Conservation (phyloP, 2,888 invertebrate species). For the Parelbella ahira region DNA sequence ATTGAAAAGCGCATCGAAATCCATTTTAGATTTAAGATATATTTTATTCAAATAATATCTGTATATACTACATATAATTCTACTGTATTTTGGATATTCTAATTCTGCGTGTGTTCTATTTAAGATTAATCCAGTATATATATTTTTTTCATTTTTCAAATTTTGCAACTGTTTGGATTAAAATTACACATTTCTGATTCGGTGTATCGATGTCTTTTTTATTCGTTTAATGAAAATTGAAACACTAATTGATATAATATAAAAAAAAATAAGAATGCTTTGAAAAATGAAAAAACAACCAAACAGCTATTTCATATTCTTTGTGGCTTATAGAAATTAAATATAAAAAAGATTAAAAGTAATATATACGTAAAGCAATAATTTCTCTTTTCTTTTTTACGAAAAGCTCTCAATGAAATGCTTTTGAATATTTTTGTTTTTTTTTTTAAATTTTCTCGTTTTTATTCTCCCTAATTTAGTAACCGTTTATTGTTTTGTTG, state of each 20-base stretch:
- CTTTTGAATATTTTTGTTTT: conserved; percentile 54
- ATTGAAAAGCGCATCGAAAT: too few relatives aligned
- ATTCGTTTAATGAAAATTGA: too few relatives aligned
- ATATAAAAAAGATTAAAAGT: conserved; percentile 33
- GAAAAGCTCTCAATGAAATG: conserved; percentile 64
- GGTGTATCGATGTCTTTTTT: too few relatives aligned
- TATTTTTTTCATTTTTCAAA: conserved; percentile 5
- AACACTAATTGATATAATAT: too few relatives aligned
- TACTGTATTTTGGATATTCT: conserved; percentile 21
- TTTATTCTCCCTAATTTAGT: conserved; percentile 19
- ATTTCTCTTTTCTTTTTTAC: conserved; percentile 47
- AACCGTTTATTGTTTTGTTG: conserved; percentile 35
- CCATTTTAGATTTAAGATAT: conserved; percentile 30
- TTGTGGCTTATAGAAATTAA: conserved; percentile 52
- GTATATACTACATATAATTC: conserved; percentile 16
- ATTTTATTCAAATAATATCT: conserved; percentile 30
- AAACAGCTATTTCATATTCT: conserved; percentile 27
- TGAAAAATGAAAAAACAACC: conserved; percentile 9
- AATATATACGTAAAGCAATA: conserved; percentile 40
- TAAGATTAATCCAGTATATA: background rate
- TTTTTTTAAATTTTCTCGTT: conserved; percentile 8
- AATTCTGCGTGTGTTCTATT: conserved; percentile 20
- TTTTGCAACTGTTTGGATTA: background rate
- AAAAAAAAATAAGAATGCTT: too few relatives aligned
- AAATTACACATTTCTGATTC: too few relatives aligned